phyloP scores from a whole-genome alignment of 2,888 invertebrate species.

The Drosophila diplacantha region DNA sequence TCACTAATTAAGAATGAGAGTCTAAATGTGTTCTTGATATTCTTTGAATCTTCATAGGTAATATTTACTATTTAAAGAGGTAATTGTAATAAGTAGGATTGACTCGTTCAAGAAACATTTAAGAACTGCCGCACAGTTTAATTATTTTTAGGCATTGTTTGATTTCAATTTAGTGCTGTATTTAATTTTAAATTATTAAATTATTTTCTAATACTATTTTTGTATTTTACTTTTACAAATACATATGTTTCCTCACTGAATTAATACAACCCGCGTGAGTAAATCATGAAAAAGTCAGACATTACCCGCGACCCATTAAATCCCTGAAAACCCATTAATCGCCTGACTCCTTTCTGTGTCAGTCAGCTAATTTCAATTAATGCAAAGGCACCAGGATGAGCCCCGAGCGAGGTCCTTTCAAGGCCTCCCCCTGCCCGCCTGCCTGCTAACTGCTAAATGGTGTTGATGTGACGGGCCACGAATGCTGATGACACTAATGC shows the following conservation, averaged over 20 bases:
- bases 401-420: constrained; percentile 19
- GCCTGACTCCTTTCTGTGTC: constrained; percentile 18
- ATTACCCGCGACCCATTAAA: constrained; percentile 2
- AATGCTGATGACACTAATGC: constrained; percentile 53
- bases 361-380: constrained; percentile 36
- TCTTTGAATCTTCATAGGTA: neutral
- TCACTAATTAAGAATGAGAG: neutral
- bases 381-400: constrained; percentile 17
- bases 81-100: neutral
- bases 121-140: neutral
- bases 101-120: neutral
- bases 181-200: neutral
- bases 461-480: constrained; percentile 38
- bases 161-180: neutral
- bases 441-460: constrained; percentile 12
- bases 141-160: neutral
- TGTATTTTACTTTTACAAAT: no score
- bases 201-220: no score
- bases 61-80: neutral
- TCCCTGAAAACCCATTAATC: constrained; percentile 18
- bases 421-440: neutral
- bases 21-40: neutral
- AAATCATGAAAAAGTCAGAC: neutral
- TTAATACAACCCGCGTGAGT: neutral
- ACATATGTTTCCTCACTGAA: no score